These are phyloP conservation scores for Edolisoma coerulescens DNA, from an alignment of 2,113 vertebrate species.

Conservation along the genomic window DNA sequence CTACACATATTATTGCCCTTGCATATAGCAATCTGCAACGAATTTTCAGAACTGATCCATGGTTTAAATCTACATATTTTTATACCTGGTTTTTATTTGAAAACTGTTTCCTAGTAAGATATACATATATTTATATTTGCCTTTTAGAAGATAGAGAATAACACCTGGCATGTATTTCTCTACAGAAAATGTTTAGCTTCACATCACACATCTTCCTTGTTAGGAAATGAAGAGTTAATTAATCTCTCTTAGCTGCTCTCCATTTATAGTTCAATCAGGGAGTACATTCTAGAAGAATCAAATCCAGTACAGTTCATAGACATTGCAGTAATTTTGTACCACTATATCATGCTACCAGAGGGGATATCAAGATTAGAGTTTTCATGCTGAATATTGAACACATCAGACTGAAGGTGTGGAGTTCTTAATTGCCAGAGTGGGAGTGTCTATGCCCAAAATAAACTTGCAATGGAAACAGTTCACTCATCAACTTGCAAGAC, in stretches of 20 bases:
- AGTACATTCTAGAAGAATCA: conserved; percentile 27
- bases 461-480: not conserved
- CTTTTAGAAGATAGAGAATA: not conserved
- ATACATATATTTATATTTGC: not conserved
- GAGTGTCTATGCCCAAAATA: not conserved
- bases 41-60: not conserved
- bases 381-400: conserved; percentile 26
- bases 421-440: not conserved
- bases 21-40: not conserved
- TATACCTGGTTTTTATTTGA: not conserved
- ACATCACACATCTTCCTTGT: not conserved
- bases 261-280: conserved; percentile 28
- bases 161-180: not conserved
- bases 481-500: not conserved
- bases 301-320: not conserved
- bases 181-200: conserved; percentile 2
- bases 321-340: not conserved
- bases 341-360: not conserved
- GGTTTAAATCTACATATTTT: not conserved
- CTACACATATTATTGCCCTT: not conserved
- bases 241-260: conserved; percentile 13
- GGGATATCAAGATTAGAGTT: conserved; percentile 5
- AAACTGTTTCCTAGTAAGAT: not conserved
- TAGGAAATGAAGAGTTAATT: conserved; percentile 48
- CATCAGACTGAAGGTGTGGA: not conserved